These are phyloP conservation scores for Montipora capricornis DNA, from an alignment of 64 coral and sea anemone genomes.

Conservation along the genomic window DNA sequence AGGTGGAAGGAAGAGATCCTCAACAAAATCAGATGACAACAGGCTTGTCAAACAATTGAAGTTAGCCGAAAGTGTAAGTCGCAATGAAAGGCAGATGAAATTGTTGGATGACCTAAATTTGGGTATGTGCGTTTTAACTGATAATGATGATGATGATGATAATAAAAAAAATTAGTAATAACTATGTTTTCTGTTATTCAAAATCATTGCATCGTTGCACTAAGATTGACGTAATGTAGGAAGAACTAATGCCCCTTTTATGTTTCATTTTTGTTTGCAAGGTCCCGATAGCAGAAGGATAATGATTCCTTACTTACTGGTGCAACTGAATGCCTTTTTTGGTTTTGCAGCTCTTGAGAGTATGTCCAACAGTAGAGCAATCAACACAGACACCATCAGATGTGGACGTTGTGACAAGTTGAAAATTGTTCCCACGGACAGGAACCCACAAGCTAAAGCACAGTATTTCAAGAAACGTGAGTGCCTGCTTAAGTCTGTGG, in stretches of 20 bases:
- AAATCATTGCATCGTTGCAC: not conserved
- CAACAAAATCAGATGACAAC: not conserved
- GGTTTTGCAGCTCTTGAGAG: not conserved
- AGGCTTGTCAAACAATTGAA: not conserved
- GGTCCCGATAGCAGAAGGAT: not conserved
- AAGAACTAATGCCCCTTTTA: not conserved
- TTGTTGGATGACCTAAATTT: not conserved
- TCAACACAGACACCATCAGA: conserved; percentile 9
- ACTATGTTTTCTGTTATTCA: not conserved
- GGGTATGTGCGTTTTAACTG: not conserved
- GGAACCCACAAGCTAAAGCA: conserved; percentile 14
- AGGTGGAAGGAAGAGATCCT: not conserved
- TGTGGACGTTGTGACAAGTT: conserved; percentile 36
- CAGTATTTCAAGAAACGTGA: conserved; percentile 27
- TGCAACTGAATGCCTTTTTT: no score
- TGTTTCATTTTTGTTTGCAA: not conserved
- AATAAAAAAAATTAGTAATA: not conserved
- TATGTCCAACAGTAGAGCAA: conserved; percentile 15
- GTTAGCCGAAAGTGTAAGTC: not conserved
- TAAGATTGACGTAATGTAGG: not conserved
- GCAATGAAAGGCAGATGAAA: conserved; percentile 4
- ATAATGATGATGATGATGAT: not conserved
- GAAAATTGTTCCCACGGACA: conserved; percentile 39
- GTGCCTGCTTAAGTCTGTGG: not conserved
- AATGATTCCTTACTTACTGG: no score